phyloP scores from a whole-genome alignment of 2,797 vertebrate genomes.

The Pyrocephalus nanus region DNA sequence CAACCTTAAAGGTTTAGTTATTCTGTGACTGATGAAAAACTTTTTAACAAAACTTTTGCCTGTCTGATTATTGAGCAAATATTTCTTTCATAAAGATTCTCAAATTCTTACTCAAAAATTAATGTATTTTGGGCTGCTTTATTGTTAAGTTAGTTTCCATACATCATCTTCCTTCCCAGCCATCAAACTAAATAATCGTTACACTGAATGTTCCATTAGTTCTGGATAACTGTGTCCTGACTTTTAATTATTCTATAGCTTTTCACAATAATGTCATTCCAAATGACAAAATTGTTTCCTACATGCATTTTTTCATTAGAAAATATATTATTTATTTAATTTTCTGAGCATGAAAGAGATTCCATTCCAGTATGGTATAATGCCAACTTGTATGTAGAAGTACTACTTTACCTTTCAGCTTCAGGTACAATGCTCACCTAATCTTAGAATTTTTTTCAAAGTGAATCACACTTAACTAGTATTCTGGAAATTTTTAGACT shows the following conservation, averaged over 20 bases:
- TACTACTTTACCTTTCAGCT: background rate
- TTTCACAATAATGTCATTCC: background rate
- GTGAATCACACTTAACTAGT: background rate
- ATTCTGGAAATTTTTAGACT: slow-evolving; percentile 8
- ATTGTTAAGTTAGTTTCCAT: background rate
- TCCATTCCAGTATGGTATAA: background rate
- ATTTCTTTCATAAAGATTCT: background rate
- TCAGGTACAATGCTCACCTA: background rate
- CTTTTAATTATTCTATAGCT: background rate
- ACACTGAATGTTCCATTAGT: background rate
- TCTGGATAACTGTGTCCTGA: background rate
- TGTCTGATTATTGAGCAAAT: background rate
- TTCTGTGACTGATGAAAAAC: background rate
- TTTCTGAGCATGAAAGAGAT: background rate
- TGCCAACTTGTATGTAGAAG: background rate
- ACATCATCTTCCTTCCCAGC: background rate
- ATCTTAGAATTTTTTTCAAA: background rate
- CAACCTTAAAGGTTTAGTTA: background rate
- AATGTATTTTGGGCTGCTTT: background rate
- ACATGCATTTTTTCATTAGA: background rate
- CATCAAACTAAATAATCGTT: background rate
- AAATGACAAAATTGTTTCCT: background rate
- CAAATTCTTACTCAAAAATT: background rate
- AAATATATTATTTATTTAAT: background rate
- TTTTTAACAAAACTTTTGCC: background rate